Percentiles rank a stretch among this genome's conserved stretches.
phyloP scores from a whole-genome alignment of 2,797 vertebrate species.

The Phaenicophaeus curvirostris region DNA sequence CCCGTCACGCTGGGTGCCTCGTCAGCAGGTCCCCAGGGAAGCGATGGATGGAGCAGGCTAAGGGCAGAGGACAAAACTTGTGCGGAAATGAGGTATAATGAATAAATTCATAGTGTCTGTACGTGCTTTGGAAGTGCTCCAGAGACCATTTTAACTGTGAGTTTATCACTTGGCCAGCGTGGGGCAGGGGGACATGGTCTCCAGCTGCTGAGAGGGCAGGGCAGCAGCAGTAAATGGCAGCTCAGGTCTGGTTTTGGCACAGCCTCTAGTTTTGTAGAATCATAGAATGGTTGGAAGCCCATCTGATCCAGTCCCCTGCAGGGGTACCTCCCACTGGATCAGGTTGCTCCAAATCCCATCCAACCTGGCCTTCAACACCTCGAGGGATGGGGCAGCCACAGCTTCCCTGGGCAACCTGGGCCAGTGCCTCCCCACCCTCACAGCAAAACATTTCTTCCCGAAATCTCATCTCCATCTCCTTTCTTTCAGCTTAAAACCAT shows the following conservation, averaged over 20 bases:
- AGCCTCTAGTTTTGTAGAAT: too few species aligned
- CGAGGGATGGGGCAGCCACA: too few species aligned
- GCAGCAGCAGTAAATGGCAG: not conserved
- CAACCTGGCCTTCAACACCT: too few species aligned
- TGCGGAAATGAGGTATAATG: not conserved
- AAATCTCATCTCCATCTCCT: too few species aligned
- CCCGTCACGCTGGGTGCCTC: not conserved
- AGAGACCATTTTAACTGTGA: not conserved
- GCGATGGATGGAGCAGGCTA: not conserved
- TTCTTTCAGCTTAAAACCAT: too few species aligned
- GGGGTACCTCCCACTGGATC: too few species aligned
- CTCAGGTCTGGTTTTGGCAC: not conserved
- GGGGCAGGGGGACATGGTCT: not conserved
- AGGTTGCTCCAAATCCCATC: too few species aligned
- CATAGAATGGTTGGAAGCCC: too few species aligned
- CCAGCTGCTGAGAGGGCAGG: not conserved
- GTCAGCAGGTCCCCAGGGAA: not conserved
- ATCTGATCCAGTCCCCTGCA: too few species aligned
- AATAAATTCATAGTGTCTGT: not conserved
- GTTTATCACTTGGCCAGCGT: accelerated
- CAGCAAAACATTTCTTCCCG: too few species aligned
- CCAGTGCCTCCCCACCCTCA: too few species aligned
- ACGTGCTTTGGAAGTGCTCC: not conserved
- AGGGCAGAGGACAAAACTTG: not conserved
- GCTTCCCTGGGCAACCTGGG: too few species aligned